phyloP scores from a whole-genome alignment of 2,888 invertebrate genomes.

The Noctua pronuba region DNA sequence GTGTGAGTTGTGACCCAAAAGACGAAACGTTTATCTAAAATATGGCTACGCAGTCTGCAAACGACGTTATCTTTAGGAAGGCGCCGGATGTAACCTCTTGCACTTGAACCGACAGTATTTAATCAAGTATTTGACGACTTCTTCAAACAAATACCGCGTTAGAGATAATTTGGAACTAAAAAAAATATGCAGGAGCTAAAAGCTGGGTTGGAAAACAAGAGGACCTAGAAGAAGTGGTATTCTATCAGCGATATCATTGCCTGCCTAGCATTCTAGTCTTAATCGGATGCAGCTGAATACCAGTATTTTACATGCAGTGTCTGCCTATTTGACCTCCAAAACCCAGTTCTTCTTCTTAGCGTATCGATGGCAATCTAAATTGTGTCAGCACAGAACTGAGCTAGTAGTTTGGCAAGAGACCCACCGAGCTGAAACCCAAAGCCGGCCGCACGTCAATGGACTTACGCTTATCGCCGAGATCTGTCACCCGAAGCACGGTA shows the following conservation, averaged over 20 bases:
- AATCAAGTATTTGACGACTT: conserved; percentile 11
- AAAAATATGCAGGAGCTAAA: background rate
- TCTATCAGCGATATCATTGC: background rate
- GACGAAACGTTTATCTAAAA: conserved; percentile 9
- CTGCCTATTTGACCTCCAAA: background rate
- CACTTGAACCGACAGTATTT: conserved; percentile 36
- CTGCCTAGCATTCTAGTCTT: background rate
- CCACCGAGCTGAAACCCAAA: too few relatives aligned
- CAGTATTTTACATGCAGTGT: too few relatives aligned
- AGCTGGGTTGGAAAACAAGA: background rate
- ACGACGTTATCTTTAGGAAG: conserved; percentile 29
- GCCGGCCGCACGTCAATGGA: too few relatives aligned
- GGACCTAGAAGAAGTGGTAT: background rate
- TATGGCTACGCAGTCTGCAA: conserved; percentile 13
- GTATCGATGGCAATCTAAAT: too few relatives aligned
- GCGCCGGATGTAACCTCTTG: conserved; percentile 46
- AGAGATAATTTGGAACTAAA: background rate
- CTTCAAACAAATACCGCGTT: conserved; percentile 15
- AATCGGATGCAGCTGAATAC: background rate
- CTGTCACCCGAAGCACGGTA: too few relatives aligned
- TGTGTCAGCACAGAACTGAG: too few relatives aligned
- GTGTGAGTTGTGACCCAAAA: conserved; percentile 23
- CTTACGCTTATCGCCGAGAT: too few relatives aligned
- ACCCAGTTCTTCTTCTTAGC: too few relatives aligned
- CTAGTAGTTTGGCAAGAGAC: too few relatives aligned